Base-by-base conservation (phyloP, 2,888 invertebrate genomes). In the Amphipoea lucens region DNA sequence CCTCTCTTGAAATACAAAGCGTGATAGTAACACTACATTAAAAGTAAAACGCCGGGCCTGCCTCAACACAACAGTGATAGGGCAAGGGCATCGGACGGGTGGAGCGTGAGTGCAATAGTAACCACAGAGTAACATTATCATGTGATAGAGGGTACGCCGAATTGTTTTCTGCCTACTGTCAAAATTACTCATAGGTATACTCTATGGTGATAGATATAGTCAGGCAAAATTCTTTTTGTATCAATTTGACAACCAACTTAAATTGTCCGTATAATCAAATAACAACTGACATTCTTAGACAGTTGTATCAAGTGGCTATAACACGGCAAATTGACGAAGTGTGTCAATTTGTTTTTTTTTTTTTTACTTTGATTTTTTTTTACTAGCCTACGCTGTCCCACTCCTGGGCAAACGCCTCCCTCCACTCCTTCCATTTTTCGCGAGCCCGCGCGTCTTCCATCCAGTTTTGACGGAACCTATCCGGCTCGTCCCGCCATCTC, bases 21-120 rank as follows among this genome's bases (percentile, higher is more conserved):
- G 51, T 69, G 20, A 17, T 71, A 72, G 23, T 74, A 51, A 54
- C 66, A n/a, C 51, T 48, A 62, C 23, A 66, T 54, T 76, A 81
- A 84, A 88, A 88, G 74, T 88, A 94, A 92, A 92, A 90, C 87
- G 86, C 40, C 76, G 91, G 91, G 89, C 95, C 96, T 96, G 93
- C 95, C 96, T 93, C 95, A 96, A 95, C 95, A 87, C 89, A 78
- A 80, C 85, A 82, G 89, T 92, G 95, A 95, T 95, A 95, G 95
- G 92, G 93, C 95, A 96, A 96, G 96, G 96, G 95, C 96, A 95
- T 95, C 94, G 96, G 90, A 95, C 95, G 93, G 79, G 88, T 90
- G 84, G 91, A 90, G 92, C 93, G 93, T 91, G 93, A 93, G 93
- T 94, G 93, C 94, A 93, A 87, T 77, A 73, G 70, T 80, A 65